These are phyloP conservation scores for Drosophila nannoptera DNA, from an alignment of 1,140 invertebrate species.

Conservation along the genomic window DNA sequence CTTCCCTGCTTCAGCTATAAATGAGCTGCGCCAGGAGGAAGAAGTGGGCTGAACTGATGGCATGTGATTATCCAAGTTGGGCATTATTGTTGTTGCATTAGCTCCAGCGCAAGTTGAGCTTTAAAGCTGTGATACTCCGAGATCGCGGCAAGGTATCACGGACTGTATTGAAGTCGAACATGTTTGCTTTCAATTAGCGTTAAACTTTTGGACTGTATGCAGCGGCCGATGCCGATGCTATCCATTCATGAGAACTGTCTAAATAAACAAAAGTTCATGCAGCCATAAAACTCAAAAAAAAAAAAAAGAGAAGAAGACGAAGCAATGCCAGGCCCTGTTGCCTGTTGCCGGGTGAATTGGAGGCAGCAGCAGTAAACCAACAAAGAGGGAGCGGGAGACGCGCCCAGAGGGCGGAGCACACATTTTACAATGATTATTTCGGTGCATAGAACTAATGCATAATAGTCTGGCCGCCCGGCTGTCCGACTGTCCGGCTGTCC, in stretches of 20 bases:
- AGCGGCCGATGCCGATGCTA: slow-evolving; percentile 18
- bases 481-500: too few species aligned
- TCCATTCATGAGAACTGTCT: slow-evolving; percentile 59
- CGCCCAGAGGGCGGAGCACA: background rate
- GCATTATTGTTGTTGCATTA: too few species aligned
- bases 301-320: background rate
- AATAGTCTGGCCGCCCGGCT: slow-evolving; percentile 16
- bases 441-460: slow-evolving; percentile 66
- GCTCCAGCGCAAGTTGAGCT: too few species aligned
- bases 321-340: slow-evolving; percentile 21
- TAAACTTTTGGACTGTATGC: slow-evolving; percentile 51
- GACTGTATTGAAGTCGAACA: slow-evolving; percentile 24
- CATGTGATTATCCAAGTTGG: too few species aligned
- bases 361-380: background rate
- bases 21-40: too few species aligned
- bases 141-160: background rate
- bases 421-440: slow-evolving; percentile 35
- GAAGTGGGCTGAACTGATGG: too few species aligned
- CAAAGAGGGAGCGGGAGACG: background rate
- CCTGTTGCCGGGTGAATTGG: background rate
- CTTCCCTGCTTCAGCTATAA: background rate
- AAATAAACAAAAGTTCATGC: slow-evolving; percentile 60
- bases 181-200: slow-evolving; percentile 75
- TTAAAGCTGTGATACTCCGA: too few species aligned
- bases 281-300: slow-evolving; percentile 56